Evolutionary conservation across 2,113 vertebrate genomes (phyloP), one percentile per base, ranked within the genome.

Genomic region (Cottus gobio): DNA sequence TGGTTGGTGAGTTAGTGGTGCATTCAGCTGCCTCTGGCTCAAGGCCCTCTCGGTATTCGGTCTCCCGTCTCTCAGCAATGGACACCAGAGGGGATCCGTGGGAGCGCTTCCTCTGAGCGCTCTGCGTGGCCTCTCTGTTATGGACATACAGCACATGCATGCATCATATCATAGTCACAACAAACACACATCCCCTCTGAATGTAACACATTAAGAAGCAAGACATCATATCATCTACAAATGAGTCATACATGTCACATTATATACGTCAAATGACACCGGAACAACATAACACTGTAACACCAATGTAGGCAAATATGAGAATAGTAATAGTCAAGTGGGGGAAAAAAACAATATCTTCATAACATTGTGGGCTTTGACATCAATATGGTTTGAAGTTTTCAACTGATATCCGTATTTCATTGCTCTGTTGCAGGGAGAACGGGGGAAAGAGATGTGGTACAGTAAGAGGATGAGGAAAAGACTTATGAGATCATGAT

Each of bases 41-140:
- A 57, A 70, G 81, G 82, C 44, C 79, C 18, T 85, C 77, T 24
- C 3, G 5, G 54, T 16, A 37, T 65, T 87, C 50, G 42, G 57
- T 89, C 93, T 96, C 95, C 80, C 95, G 94, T 71, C 12, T 91
- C 94, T 97, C 97, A 56, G 54, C 37, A 50, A 97, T 20, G 56
- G 94, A 87, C 50, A 91, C 5, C 76, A 97, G 91, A 69, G 18
- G 56, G 36, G 90, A 90, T 61, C 65, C 0, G 18, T 1, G 1
- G 22, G 77, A 66, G 46, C 71, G 60, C 85, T 87, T 96, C 87
- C 82, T 92, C 71, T 90, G 80, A 36, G 79, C 20, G 34, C 84
- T 90, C 58, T 7, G 75, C 64, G 72, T 70, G 58, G 87, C 87
- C 70, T 83, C 87, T 70, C 96, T 97, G 44, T 61, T 71, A 70